Evolutionary conservation across 2,888 invertebrate species (phyloP).

Genomic region (Pammene aurita): DNA sequence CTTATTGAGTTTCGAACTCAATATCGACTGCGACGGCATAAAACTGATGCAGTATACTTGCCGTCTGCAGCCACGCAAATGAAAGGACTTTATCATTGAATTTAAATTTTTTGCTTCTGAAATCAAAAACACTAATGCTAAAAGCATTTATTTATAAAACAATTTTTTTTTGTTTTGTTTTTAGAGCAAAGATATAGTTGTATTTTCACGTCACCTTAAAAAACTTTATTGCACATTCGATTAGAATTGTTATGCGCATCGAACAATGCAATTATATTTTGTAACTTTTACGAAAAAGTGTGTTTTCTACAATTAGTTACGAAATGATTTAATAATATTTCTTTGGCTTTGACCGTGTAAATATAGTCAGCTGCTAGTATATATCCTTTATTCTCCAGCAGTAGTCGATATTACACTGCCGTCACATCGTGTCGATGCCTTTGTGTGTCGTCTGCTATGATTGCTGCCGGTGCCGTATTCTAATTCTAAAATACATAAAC

Average conservation of each 20-base stretch:
- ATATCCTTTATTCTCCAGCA: background rate
- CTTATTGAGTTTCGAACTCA: constrained; percentile 41
- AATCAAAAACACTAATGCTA: background rate
- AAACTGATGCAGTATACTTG: constrained; percentile 27
- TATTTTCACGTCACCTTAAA: too few relatives aligned
- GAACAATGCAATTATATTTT: too few relatives aligned
- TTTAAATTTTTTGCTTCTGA: background rate
- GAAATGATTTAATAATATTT: too few relatives aligned
- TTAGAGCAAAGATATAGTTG: too few relatives aligned
- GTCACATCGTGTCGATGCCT: background rate
- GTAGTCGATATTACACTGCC: constrained; percentile 4
- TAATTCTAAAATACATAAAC: too few relatives aligned
- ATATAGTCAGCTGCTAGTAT: too few relatives aligned
- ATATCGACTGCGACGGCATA: constrained; percentile 31
- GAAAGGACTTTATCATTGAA: constrained; percentile 8
- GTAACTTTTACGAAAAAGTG: too few relatives aligned
- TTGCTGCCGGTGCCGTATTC: too few relatives aligned
- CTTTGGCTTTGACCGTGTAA: too few relatives aligned
- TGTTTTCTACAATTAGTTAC: too few relatives aligned
- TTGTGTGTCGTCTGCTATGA: background rate
- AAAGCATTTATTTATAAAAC: background rate
- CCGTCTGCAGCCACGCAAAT: constrained; percentile 24
- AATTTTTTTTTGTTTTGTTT: background rate
- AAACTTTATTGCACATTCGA: too few relatives aligned
- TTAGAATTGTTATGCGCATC: too few relatives aligned